These are phyloP conservation scores for Tor tambroides DNA, from an alignment of 2,113 vertebrate genomes.

Conservation along the genomic window DNA sequence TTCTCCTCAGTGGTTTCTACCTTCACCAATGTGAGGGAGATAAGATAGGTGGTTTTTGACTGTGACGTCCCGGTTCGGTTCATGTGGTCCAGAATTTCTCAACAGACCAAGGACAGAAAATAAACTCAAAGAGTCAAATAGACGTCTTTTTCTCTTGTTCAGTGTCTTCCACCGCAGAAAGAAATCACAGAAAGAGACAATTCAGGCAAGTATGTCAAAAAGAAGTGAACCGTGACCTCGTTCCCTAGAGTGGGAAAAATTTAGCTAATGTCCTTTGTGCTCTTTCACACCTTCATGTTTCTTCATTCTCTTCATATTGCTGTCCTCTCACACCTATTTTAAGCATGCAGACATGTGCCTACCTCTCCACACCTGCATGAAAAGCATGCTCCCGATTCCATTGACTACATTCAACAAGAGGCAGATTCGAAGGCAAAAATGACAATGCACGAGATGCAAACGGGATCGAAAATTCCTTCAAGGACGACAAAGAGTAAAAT, in stretches of 20 bases:
- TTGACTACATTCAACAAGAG: constrained; percentile 39
- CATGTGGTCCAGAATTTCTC: constrained; percentile 78
- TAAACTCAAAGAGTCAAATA: constrained; percentile 50
- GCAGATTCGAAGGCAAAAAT: constrained; percentile 1
- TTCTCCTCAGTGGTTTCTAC: constrained; percentile 83
- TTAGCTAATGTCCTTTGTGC: constrained; percentile 43
- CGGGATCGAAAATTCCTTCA: neutral
- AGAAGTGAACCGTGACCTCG: neutral
- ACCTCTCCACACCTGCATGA: constrained; percentile 38
- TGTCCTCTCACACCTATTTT: constrained; percentile 30
- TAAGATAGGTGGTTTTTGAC: constrained; percentile 94
- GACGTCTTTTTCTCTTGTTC: too few relatives aligned
- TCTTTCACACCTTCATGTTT: constrained; percentile 19
- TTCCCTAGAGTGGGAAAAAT: constrained; percentile 17
- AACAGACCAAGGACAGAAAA: constrained; percentile 61
- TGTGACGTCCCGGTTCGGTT: constrained; percentile 84
- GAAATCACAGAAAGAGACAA: constrained; percentile 33
- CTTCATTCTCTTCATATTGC: neutral
- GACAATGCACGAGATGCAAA: neutral
- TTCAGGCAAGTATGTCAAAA: constrained; percentile 4
- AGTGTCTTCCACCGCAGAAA: neutral
- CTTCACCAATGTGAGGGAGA: constrained; percentile 94
- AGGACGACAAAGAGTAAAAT: constrained; percentile 10
- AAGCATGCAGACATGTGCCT: constrained; percentile 37
- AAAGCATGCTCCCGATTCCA: constrained; percentile 23